These are phyloP conservation scores for Ormyrus thymus DNA, from an alignment of 2,888 invertebrate genomes.

Conservation along the genomic window DNA sequence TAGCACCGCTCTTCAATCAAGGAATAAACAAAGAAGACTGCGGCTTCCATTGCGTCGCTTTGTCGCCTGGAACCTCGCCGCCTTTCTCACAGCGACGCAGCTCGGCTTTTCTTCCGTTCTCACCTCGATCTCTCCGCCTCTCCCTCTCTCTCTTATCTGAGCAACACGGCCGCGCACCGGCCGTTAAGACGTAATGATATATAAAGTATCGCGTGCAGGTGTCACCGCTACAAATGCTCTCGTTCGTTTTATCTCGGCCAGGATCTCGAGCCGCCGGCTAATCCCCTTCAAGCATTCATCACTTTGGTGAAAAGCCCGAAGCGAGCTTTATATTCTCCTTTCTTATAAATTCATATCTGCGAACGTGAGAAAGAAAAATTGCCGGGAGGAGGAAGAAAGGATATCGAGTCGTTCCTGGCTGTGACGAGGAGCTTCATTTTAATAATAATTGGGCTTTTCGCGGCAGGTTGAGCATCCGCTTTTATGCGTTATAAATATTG, in stretches of 20 bases:
- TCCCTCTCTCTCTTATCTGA: slow-evolving; percentile 22
- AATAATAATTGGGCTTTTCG: too few relatives aligned
- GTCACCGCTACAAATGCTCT: slow-evolving; percentile 68
- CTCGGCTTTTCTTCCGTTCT: slow-evolving; percentile 34
- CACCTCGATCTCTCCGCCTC: slow-evolving; percentile 12
- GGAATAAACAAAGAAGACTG: too few relatives aligned
- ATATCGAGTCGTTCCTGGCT: background rate
- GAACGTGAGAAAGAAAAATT: slow-evolving; percentile 36
- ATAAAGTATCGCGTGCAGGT: slow-evolving; percentile 69
- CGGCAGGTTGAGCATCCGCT: too few relatives aligned
- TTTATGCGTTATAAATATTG: too few relatives aligned
- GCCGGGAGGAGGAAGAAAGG: background rate
- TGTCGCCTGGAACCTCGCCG: too few relatives aligned
- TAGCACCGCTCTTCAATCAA: too few relatives aligned
- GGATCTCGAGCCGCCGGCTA: slow-evolving; percentile 37
- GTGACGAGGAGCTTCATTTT: too few relatives aligned
- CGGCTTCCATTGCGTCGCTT: too few relatives aligned
- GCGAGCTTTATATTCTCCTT: slow-evolving; percentile 1
- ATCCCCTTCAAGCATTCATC: slow-evolving; percentile 52
- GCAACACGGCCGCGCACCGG: background rate
- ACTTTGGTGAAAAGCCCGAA: slow-evolving; percentile 44
- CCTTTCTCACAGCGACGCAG: background rate
- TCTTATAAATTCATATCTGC: slow-evolving; percentile 23
- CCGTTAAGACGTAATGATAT: slow-evolving; percentile 60
- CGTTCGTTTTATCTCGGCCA: slow-evolving; percentile 42